phyloP scores from a whole-genome alignment of 2,797 vertebrate species.

The Eleutherodactylus coqui region DNA sequence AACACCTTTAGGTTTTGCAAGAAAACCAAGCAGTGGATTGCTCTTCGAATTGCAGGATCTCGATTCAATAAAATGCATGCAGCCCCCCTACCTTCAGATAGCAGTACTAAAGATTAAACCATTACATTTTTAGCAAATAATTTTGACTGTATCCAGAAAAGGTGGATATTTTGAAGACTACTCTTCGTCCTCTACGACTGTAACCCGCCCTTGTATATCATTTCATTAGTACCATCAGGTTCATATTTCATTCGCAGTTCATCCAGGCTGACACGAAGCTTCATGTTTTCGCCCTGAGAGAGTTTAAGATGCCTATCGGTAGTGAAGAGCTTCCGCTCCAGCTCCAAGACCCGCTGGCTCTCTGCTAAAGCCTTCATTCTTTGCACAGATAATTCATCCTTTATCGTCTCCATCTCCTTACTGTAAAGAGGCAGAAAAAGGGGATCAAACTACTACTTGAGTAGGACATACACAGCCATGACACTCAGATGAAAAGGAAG shows the following conservation, averaged over 20 bases:
- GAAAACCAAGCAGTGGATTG: too few relatives aligned
- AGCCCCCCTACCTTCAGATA: too few relatives aligned
- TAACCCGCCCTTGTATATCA: background rate
- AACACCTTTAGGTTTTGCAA: too few relatives aligned
- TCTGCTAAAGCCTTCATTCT: slow-evolving; percentile 94
- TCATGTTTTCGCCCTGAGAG: slow-evolving; percentile 89
- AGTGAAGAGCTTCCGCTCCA: slow-evolving; percentile 91
- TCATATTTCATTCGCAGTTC: slow-evolving; percentile 92
- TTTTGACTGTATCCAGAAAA: too few relatives aligned
- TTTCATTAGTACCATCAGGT: slow-evolving; percentile 80
- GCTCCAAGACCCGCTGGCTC: slow-evolving; percentile 89
- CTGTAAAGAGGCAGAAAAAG: slow-evolving; percentile 69
- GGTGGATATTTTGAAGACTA: too few relatives aligned
- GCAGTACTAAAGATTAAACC: too few relatives aligned
- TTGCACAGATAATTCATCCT: slow-evolving; percentile 89
- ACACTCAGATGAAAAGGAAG: too few relatives aligned
- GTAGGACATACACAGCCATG: background rate
- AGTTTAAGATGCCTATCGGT: slow-evolving; percentile 84
- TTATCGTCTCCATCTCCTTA: slow-evolving; percentile 84
- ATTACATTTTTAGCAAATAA: too few relatives aligned
- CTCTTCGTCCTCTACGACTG: too few relatives aligned
- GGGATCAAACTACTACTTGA: background rate
- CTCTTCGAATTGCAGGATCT: too few relatives aligned
- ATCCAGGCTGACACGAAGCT: slow-evolving; percentile 85
- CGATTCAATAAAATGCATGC: too few relatives aligned